Percentiles rank a stretch among this genome's conserved stretches.
Evolutionary conservation across 2,113 vertebrate genomes (phyloP).

Genomic region (Dipodomys ordii): DNA sequence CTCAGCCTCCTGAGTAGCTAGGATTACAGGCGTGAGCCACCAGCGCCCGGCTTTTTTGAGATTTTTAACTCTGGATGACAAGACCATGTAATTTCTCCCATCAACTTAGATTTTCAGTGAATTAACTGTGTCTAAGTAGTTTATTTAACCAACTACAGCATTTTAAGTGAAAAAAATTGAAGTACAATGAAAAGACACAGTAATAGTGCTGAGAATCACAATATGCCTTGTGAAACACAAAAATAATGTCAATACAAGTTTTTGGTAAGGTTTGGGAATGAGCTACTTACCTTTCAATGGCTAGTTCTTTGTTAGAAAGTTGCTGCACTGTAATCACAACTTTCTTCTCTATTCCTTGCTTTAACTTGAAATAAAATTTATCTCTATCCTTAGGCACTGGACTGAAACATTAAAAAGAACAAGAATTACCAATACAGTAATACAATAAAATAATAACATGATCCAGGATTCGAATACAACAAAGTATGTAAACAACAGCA

Average conservation of each 20-base stretch:
- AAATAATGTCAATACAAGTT: neutral
- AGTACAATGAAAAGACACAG: neutral
- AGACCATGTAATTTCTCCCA: neutral
- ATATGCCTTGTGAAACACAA: neutral
- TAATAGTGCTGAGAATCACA: neutral
- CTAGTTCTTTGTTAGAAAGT: conserved; percentile 95
- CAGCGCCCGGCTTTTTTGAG: too few relatives aligned
- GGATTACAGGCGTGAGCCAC: too few relatives aligned
- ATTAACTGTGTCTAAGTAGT: neutral
- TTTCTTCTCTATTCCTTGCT: conserved; percentile 97
- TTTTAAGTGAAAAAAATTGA: conserved; percentile 10
- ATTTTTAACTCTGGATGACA: too few relatives aligned
- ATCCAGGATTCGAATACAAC: conserved; percentile 14
- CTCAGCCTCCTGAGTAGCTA: too few relatives aligned
- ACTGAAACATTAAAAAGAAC: conserved; percentile 85
- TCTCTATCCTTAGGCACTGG: conserved; percentile 98
- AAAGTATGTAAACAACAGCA: conserved; percentile 50
- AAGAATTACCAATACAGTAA: conserved; percentile 55
- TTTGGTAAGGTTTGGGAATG: neutral
- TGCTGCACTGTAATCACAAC: conserved; percentile 96
- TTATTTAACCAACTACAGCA: too few relatives aligned
- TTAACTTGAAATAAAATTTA: conserved; percentile 97
- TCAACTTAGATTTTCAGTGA: conserved; percentile 4
- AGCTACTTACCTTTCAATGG: conserved; percentile 94
- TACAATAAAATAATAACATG: conserved; percentile 3